Evolutionary conservation across 1,140 invertebrate species (phyloP).

Genomic region (Pinna nobilis): DNA sequence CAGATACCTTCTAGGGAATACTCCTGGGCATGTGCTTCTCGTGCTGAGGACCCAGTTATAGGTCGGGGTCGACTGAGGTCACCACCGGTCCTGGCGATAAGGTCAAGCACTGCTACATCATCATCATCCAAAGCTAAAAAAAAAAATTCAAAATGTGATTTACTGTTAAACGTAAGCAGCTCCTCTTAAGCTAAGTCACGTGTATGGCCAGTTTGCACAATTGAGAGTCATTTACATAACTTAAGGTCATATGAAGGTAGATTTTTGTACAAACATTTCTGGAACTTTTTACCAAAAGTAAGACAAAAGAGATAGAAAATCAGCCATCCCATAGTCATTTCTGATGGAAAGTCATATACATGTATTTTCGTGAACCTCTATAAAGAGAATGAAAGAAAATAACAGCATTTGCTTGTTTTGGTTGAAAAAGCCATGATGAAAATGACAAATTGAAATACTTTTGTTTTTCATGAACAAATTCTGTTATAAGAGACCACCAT

Average conservation of each 20-base stretch:
- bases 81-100: constrained; percentile 56
- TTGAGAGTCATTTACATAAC: too few relatives aligned
- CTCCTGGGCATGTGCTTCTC: constrained; percentile 52
- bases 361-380: not conserved
- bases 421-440: not conserved
- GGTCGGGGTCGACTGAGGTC: constrained; percentile 56
- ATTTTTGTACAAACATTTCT: too few relatives aligned
- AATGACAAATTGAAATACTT: not conserved
- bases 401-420: not conserved
- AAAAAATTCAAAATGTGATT: not conserved
- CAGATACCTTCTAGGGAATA: constrained; percentile 65
- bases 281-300: too few relatives aligned
- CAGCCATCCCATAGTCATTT: not conserved
- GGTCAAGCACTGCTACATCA: constrained; percentile 65
- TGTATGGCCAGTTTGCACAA: too few relatives aligned
- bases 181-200: too few relatives aligned
- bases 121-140: constrained; percentile 63
- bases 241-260: too few relatives aligned
- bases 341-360: not conserved
- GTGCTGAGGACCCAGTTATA: constrained; percentile 62
- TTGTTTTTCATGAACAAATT: too few relatives aligned
- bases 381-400: not conserved
- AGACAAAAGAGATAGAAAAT: too few relatives aligned
- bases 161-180: too few relatives aligned
- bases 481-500: too few relatives aligned